Evolutionary conservation across 37 sponge, comb jelly and placozoan species (phyloP).

Genomic region (Haliclona indistincta): DNA sequence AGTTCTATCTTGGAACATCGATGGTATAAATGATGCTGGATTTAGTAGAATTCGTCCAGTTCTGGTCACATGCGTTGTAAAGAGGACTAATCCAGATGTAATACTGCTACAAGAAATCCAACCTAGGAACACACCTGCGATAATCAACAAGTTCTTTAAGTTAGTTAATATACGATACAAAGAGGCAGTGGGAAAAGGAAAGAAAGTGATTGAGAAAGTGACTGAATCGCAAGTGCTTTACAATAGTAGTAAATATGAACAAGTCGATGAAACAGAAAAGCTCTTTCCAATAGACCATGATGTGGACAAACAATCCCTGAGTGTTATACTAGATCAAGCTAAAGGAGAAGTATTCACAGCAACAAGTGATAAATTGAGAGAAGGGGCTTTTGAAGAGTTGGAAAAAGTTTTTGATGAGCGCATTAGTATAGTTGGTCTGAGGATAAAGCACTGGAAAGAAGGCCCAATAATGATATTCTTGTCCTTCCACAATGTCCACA

Average conservation of each 20-base stretch:
- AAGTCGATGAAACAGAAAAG: too few species aligned
- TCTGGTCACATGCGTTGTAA: slow-evolving; percentile 1
- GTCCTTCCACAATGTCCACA: slow-evolving; percentile 12
- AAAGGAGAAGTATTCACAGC: too few species aligned
- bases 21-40: too few species aligned
- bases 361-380: too few species aligned
- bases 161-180: neutral
- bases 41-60: too few species aligned
- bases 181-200: neutral
- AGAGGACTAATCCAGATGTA: neutral
- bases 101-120: neutral
- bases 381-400: neutral
- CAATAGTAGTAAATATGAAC: too few species aligned
- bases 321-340: too few species aligned
- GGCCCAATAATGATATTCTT: neutral
- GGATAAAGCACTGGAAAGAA: neutral
- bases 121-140: neutral
- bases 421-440: slow-evolving; percentile 1
- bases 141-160: neutral
- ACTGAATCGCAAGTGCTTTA: too few species aligned
- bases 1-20: too few species aligned
- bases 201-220: neutral
- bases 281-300: too few species aligned
- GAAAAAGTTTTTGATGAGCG: neutral
- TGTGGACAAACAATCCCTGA: too few species aligned